These are phyloP conservation scores for Orcinus orca DNA, from an alignment of 2,113 vertebrate genomes.

Conservation along the genomic window DNA sequence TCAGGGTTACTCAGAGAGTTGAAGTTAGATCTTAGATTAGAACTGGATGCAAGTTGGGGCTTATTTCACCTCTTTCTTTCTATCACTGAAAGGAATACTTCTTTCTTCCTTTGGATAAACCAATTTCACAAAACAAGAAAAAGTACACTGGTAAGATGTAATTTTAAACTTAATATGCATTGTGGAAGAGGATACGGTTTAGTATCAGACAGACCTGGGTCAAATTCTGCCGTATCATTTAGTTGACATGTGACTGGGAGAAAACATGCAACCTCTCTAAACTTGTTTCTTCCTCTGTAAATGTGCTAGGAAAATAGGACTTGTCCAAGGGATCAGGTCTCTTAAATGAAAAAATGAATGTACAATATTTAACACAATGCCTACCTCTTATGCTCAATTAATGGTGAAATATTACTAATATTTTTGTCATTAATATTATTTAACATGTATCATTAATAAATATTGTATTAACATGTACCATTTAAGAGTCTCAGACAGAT, in stretches of 20 bases:
- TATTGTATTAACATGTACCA: neutral
- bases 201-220: neutral
- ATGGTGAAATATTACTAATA: neutral
- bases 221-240: neutral
- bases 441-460: neutral
- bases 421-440: conserved; percentile 5
- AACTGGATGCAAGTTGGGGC: neutral
- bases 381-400: neutral
- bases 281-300: neutral
- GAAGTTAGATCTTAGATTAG: neutral
- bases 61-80: neutral
- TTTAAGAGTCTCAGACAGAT: neutral
- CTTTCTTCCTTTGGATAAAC: neutral
- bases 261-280: neutral
- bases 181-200: neutral
- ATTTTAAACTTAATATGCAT: neutral
- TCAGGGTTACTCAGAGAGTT: neutral
- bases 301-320: neutral
- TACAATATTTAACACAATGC: neutral
- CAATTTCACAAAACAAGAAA: neutral
- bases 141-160: neutral
- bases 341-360: neutral
- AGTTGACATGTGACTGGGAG: neutral
- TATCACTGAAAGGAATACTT: neutral
- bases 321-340: neutral